These are phyloP conservation scores for Tarsius wallacei DNA, from an alignment of 2,797 vertebrate genomes.

Conservation along the genomic window DNA sequence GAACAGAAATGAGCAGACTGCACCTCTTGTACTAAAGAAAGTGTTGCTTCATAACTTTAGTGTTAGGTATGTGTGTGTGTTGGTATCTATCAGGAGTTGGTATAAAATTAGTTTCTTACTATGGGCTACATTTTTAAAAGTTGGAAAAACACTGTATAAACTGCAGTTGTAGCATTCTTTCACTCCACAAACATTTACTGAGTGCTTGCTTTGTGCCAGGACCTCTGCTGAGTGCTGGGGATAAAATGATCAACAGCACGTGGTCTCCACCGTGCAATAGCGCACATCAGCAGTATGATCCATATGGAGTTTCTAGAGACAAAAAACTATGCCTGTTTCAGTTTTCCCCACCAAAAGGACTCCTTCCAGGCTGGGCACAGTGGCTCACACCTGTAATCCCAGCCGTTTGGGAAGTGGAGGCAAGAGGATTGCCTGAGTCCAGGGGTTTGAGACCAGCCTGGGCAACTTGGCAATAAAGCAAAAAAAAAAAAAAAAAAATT, in stretches of 20 bases:
- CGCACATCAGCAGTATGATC: background rate
- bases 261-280: background rate
- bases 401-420: too few species aligned
- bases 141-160: constrained; percentile 50
- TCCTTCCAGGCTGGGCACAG: background rate
- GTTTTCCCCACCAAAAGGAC: background rate
- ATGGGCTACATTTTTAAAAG: constrained; percentile 62
- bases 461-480: too few species aligned
- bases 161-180: constrained; percentile 41
- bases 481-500: too few species aligned
- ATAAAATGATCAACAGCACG: constrained; percentile 23
- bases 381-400: too few species aligned
- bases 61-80: background rate
- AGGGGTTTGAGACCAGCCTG: too few species aligned
- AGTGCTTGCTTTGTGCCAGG: constrained; percentile 63
- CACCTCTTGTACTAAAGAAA: background rate
- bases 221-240: constrained; percentile 58
- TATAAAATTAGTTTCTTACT: constrained; percentile 41
- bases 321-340: background rate
- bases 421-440: too few species aligned
- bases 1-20: constrained; percentile 57
- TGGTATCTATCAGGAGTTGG: background rate
- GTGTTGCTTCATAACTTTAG: constrained; percentile 5
- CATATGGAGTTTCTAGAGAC: constrained; percentile 6
- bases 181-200: constrained; percentile 70